Conservation (phyloP, 2,113 vertebrate genomes). For the Scartelaos histophorus region DNA sequence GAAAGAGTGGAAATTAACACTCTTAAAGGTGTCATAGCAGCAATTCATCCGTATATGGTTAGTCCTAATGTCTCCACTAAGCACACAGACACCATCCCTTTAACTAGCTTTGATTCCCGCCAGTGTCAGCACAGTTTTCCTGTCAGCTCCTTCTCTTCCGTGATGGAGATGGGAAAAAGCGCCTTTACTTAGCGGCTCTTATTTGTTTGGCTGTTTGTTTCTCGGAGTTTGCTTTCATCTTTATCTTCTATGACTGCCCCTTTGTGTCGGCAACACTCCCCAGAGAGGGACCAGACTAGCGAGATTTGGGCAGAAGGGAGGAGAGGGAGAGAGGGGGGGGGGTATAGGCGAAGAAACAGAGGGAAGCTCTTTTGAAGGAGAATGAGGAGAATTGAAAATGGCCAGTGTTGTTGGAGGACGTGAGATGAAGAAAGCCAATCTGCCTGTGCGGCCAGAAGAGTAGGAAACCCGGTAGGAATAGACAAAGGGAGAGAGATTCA, state of each 20-base stretch:
- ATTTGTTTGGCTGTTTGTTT: constrained; percentile 80
- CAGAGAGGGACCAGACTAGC: constrained; percentile 55
- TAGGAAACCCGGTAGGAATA: constrained; percentile 33
- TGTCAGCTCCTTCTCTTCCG: constrained; percentile 52
- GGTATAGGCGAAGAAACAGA: constrained; percentile 24
- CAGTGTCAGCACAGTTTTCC: constrained; percentile 63
- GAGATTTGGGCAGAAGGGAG: constrained; percentile 3
- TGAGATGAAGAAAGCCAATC: constrained; percentile 77
- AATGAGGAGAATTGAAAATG: constrained; percentile 72
- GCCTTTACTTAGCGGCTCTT: constrained; percentile 72
- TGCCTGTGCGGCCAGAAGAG: constrained; percentile 63
- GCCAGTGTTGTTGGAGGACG: constrained; percentile 65
- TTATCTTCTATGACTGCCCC: constrained; percentile 77
- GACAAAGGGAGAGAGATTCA: constrained; percentile 23
- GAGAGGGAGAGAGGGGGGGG: no score
- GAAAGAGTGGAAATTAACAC: constrained; percentile 40
- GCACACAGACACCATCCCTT: constrained; percentile 22
- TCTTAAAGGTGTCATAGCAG: constrained; percentile 30
- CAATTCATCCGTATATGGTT: constrained; percentile 50
- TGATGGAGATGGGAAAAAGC: constrained; percentile 70
- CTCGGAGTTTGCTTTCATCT: constrained; percentile 76
- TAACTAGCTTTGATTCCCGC: constrained; percentile 58
- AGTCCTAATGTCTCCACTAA: constrained; percentile 58
- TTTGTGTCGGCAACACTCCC: constrained; percentile 65
- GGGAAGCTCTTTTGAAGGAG: constrained; percentile 70